Evolutionary conservation across 2,113 vertebrate species (phyloP), one percentile per base, ranked within the genome.

Genomic region (Limnothrissa miodon): DNA sequence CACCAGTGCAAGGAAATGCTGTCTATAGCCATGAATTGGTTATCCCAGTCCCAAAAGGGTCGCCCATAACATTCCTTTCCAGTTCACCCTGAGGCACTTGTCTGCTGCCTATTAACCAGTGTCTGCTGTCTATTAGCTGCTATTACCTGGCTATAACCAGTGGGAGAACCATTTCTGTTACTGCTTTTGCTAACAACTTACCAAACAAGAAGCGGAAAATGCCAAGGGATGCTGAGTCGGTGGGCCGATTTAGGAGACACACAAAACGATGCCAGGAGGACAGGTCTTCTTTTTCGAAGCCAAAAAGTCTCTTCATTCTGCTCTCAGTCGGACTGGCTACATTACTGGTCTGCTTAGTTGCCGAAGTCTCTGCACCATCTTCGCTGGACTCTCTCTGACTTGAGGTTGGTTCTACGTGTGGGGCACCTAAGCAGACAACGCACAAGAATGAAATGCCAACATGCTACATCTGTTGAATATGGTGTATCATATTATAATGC

Each of bases 151-250:
- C 66, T 44, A 45, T 51, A 74, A 9, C 1, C 1, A 9, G 11
- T 13, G 39, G 29, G 29, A 74, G 13, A 33, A 17, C 4, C 19
- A 3, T 13, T 46, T 46, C 45, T 53, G 23, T 59, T 23, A 25
- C 8, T n/a, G n/a, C 25, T 74, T 10, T 74, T 15, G 5, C 66
- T 36, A 13, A 13, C 4, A 23, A 84, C 92, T 96, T 85, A 97
- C 97, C 97, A 84, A 97, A 98, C 82, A 97, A 91, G 88, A 93
- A 95, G 82, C 97, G 96, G 87, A 98, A 98, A 82, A 96, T 93
- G 0, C 95, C 96, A 9, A 98, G 89, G 5, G 93, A 94, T 0
- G 96, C 96, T 0, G 97, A 96, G 85, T 98, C 96, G 1, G 93
- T 93, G 33, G 97, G 97, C 0, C 96, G 91, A 89, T 96, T 97